Evolutionary conservation across 2,888 invertebrate species (phyloP), one percentile per base, ranked within the genome.

Genomic region (Andrena marginata): DNA sequence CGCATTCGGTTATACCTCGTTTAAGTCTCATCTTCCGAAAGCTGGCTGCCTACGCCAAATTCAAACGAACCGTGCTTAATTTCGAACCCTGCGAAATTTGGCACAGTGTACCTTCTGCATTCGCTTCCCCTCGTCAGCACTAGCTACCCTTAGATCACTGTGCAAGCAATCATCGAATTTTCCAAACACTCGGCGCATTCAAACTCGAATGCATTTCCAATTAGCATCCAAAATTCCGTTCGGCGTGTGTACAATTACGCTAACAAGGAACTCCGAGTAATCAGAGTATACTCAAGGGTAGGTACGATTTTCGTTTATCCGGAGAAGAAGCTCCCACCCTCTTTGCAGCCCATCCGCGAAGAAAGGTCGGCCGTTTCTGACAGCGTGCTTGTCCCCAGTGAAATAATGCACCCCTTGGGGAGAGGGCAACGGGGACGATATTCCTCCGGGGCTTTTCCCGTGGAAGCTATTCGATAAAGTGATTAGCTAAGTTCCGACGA

Each of bases 381-480:
- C 81, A 81, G 82, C 29, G 67, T 49, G 76, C 68, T 78, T 63
- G 73, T 83, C 77, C 76, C 72, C 78, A 85, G 85, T 90, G 86
- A 91, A 92, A 91, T 91, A 92, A 91, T 90, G 89, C 89, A 72
- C 63, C 75, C 64, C 51, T 68, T n/a, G 59, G 48, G 67, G 23
- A 8, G 67, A n/a, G 71, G 51, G 63, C 26, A 10, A 35, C 75
- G 65, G 35, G 79, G 62, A 48, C 76, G 85, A 85, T 84, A 83
- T 83, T 82, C 80, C 73, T 23, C 8, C 62, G 56, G 60, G 78
- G 77, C 65, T 80, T 80, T 68, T 68, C 63, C 51, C 86, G 78
- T 84, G 70, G 77, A 80, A 89, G 88, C 88, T 89, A 88, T 89
- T 91, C 88, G 84, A 85, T 91, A 90, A 90, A 87, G 88, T 90